A percentile compares a stretch with the other conserved stretches of the same genome.
Evolutionary conservation across 2,888 invertebrate species (phyloP).

Genomic region (Lymantria dispar): DNA sequence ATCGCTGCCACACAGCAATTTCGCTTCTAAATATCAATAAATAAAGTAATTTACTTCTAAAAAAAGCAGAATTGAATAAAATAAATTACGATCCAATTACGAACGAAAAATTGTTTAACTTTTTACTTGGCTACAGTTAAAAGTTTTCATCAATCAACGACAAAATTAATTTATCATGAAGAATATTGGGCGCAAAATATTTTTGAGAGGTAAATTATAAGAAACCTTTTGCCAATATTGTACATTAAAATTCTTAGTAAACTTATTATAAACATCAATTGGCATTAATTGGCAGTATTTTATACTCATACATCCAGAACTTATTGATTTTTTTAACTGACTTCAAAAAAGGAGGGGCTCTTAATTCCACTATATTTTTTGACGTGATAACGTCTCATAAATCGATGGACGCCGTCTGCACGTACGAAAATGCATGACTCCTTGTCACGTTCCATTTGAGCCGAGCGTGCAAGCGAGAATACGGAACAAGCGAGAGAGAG

Average conservation of each 20-base stretch:
- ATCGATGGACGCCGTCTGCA: no score
- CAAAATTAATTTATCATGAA: slow-evolving; percentile 7
- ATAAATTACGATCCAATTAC: slow-evolving; percentile 11
- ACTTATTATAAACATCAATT: neutral
- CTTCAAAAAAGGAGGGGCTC: no score
- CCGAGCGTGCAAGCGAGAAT: no score
- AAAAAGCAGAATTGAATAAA: slow-evolving; percentile 3
- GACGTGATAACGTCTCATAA: no score
- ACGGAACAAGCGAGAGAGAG: no score
- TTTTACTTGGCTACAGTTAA: slow-evolving; percentile 4
- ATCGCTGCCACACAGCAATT: no score
- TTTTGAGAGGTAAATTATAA: neutral
- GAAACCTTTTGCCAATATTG: neutral
- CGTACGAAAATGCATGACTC: no score
- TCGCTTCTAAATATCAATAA: neutral
- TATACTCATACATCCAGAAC: no score
- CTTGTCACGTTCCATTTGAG: no score
- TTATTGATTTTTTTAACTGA: no score
- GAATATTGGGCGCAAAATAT: neutral
- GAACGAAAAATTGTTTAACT: slow-evolving; percentile 2
- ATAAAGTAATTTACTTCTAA: neutral
- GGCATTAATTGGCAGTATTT: neutral
- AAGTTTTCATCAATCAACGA: slow-evolving; percentile 14
- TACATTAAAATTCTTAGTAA: neutral
- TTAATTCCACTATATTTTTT: no score